A percentile compares a stretch with the other conserved stretches of the same genome.
Conservation (phyloP, 2,888 invertebrate genomes). For the Eudasyphora cyanicolor region DNA sequence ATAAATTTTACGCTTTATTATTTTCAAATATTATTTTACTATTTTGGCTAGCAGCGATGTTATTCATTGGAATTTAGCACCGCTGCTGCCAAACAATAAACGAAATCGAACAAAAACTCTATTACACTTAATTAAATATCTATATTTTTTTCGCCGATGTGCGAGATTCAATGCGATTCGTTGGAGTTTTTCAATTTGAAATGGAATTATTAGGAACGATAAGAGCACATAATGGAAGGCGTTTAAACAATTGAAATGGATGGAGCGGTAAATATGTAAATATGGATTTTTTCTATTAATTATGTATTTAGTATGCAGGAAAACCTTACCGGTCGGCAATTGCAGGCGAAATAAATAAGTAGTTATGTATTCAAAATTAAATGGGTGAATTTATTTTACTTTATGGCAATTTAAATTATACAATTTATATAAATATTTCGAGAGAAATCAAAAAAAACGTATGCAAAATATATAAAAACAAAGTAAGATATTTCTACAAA, state of each 20-base stretch:
- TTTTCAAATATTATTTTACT: constrained; percentile 19
- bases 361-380: too few relatives aligned
- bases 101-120: background rate
- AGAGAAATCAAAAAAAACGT: too few relatives aligned
- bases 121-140: constrained; percentile 13
- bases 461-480: too few relatives aligned
- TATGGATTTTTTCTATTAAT: too few relatives aligned
- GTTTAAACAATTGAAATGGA: background rate
- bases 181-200: background rate
- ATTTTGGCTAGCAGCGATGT: background rate
- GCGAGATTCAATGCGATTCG: background rate
- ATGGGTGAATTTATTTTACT: too few relatives aligned
- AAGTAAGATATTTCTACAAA: too few relatives aligned
- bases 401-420: too few relatives aligned
- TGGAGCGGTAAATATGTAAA: background rate
- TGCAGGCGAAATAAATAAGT: too few relatives aligned
- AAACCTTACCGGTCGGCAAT: too few relatives aligned
- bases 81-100: background rate
- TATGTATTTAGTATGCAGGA: too few relatives aligned
- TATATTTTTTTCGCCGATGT: background rate
- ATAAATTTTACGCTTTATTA: constrained; percentile 35
- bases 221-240: background rate
- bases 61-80: background rate
- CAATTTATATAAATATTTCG: too few relatives aligned
- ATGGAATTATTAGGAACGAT: background rate